These are phyloP conservation scores for Psococerastis gibbosa DNA, from an alignment of 2,888 invertebrate genomes.

Conservation along the genomic window DNA sequence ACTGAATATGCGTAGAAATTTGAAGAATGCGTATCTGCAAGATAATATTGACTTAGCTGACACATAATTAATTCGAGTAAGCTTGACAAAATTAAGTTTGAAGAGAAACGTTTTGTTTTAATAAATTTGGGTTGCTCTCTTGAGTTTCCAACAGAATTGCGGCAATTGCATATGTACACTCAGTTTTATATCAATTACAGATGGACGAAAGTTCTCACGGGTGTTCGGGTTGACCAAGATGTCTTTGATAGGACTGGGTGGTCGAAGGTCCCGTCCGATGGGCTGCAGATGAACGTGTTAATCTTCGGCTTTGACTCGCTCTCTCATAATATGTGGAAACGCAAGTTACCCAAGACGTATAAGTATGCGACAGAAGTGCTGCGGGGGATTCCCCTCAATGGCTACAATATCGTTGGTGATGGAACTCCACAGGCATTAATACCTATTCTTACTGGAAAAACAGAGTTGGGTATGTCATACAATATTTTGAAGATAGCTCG, in stretches of 20 bases:
- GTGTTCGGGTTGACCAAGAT: slow-evolving; percentile 32
- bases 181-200: too few relatives aligned
- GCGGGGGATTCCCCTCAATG: slow-evolving; percentile 43
- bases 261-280: slow-evolving; percentile 28
- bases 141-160: too few relatives aligned
- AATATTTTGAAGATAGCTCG: too few relatives aligned
- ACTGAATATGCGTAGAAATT: too few relatives aligned
- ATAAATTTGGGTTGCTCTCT: slow-evolving; percentile 2
- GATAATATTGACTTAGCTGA: neutral
- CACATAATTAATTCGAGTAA: neutral
- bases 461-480: slow-evolving; percentile 18
- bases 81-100: slow-evolving; percentile 4
- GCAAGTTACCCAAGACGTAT: slow-evolving; percentile 59
- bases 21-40: too few relatives aligned
- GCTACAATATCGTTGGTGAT: slow-evolving; percentile 70
- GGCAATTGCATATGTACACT: too few relatives aligned
- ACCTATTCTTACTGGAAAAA: slow-evolving; percentile 68
- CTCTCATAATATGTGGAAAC: slow-evolving; percentile 59
- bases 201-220: slow-evolving; percentile 49
- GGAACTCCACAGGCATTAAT: slow-evolving; percentile 75
- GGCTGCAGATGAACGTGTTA: slow-evolving; percentile 45
- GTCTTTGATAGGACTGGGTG: slow-evolving; percentile 28
- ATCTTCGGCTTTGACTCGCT: slow-evolving; percentile 82
- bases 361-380: slow-evolving; percentile 42
- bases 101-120: slow-evolving; percentile 7